phyloP scores from a whole-genome alignment of 1,140 invertebrate genomes.

The Megalonaias nervosa region DNA sequence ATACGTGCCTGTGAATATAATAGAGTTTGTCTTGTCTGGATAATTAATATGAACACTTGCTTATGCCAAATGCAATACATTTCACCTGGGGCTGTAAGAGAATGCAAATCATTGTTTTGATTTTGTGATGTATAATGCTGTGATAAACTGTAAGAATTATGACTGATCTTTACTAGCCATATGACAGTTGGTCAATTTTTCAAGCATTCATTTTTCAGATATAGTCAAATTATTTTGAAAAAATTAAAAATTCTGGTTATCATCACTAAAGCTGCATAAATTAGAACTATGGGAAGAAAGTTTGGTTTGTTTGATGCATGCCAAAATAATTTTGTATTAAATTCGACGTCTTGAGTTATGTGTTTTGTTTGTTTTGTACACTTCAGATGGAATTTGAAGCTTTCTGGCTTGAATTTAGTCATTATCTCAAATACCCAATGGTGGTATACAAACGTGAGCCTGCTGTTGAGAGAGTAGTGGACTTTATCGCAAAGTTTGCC shows the following conservation, averaged over 20 bases:
- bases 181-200: no score
- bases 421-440: conserved; percentile 62
- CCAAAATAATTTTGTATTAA: neutral
- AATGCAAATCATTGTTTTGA: no score
- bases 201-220: no score
- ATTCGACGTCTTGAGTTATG: neutral
- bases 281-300: neutral
- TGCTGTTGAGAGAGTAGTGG: conserved; percentile 77
- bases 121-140: no score
- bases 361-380: conserved; percentile 15
- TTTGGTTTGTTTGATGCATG: neutral
- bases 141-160: no score
- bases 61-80: no score
- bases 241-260: neutral
- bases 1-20: no score
- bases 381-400: conserved; percentile 56
- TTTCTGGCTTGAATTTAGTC: conserved; percentile 64
- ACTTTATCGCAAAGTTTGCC: conserved; percentile 79
- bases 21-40: no score
- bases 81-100: no score
- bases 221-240: conserved; percentile 1
- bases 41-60: no score
- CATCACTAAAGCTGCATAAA: neutral
- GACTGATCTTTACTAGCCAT: no score
- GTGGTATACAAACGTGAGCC: conserved; percentile 72